Conservation (phyloP, 2,797 vertebrate genomes). For the Microctenopoma stevenorrisi region DNA sequence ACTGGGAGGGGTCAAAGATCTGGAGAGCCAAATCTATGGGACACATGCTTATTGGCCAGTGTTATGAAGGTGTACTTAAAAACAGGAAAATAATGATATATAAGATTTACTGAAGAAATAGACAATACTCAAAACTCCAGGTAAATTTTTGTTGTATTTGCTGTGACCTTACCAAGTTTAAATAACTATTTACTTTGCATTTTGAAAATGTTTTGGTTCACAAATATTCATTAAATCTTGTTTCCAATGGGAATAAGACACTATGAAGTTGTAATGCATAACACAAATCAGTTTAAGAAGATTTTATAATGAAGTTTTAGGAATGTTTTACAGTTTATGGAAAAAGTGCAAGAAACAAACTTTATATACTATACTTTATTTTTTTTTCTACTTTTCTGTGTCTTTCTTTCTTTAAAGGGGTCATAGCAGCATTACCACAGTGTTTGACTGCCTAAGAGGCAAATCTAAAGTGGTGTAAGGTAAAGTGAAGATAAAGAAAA, state of each 20-base stretch:
- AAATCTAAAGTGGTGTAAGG: slow-evolving; percentile 7
- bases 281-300: neutral
- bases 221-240: neutral
- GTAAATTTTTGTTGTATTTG: too few species aligned
- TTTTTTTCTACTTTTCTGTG: neutral
- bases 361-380: neutral
- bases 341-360: neutral
- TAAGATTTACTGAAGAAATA: neutral
- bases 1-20: slow-evolving; percentile 45
- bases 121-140: neutral
- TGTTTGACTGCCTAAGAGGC: neutral
- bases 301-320: neutral
- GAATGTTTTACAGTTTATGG: neutral
- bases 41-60: slow-evolving; percentile 56
- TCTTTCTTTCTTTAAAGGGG: neutral
- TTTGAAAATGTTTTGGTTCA: too few species aligned
- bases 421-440: neutral
- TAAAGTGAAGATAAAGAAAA: slow-evolving; percentile 18
- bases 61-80: slow-evolving; percentile 41
- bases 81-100: neutral
- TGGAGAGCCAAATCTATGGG: slow-evolving; percentile 55
- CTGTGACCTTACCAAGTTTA: too few species aligned
- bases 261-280: neutral
- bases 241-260: neutral
- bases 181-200: too few species aligned